Conservation (phyloP, 2,113 vertebrate genomes). For the Hippocampus abdominalis region DNA sequence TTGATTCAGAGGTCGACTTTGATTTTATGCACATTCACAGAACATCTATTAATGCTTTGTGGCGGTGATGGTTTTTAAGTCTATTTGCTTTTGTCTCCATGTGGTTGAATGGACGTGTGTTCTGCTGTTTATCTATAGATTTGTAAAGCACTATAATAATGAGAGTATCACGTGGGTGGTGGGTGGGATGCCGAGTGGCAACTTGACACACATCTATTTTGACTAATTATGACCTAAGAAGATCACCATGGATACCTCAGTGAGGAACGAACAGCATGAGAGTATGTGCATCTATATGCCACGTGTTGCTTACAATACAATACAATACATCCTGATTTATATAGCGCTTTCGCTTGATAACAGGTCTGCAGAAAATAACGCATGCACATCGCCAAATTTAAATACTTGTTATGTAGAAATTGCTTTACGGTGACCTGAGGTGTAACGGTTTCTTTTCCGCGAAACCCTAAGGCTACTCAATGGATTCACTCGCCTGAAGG, state of each 20-base stretch:
- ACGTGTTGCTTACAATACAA: conserved; percentile 11
- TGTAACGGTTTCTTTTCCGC: background rate
- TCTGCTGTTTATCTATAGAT: conserved; percentile 51
- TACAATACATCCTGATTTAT: too few relatives aligned
- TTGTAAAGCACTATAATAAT: conserved; percentile 47
- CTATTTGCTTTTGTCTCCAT: background rate
- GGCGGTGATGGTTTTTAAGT: conserved; percentile 23
- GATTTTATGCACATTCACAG: background rate
- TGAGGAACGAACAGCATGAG: conserved; percentile 11
- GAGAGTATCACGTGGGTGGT: conserved; percentile 36
- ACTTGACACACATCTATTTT: conserved; percentile 36
- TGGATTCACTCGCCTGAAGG: background rate
- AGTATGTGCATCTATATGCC: conserved; percentile 17
- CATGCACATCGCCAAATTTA: background rate
- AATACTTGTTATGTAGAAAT: background rate
- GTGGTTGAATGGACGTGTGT: background rate
- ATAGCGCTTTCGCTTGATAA: conserved; percentile 2
- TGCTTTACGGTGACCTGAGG: background rate
- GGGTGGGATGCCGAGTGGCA: conserved; percentile 31
- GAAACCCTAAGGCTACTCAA: background rate
- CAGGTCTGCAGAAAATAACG: conserved; percentile 12
- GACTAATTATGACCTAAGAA: conserved; percentile 53
- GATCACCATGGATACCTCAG: conserved; percentile 51
- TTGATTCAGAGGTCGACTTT: background rate
- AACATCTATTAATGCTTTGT: conserved; percentile 19